Conservation (phyloP, 2,888 invertebrate species). For the Agonopterix subpropinquella region DNA sequence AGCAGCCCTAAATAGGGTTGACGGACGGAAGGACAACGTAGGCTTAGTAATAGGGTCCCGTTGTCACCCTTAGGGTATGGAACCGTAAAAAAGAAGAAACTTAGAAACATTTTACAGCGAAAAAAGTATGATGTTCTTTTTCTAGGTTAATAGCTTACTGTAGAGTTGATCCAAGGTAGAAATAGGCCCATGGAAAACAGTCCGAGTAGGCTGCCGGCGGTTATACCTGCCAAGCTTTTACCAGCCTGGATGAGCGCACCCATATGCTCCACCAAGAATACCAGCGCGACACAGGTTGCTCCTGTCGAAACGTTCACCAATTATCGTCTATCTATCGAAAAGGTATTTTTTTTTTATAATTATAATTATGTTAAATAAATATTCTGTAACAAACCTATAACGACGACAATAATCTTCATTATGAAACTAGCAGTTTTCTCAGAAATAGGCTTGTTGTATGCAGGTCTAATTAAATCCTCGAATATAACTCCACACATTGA, state of each 20-base stretch:
- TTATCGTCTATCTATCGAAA: not conserved
- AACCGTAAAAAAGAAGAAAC: no score
- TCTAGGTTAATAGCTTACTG: slow-evolving; percentile 51
- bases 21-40: no score
- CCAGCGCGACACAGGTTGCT: slow-evolving; percentile 78
- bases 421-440: slow-evolving; percentile 80
- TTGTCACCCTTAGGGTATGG: no score
- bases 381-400: slow-evolving; percentile 62
- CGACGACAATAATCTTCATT: slow-evolving; percentile 81
- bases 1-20: no score
- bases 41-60: no score
- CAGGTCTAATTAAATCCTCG: slow-evolving; percentile 82
- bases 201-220: slow-evolving; percentile 82
- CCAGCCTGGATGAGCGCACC: slow-evolving; percentile 82
- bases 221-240: slow-evolving; percentile 82
- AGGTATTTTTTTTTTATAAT: no score
- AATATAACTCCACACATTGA: slow-evolving; percentile 86
- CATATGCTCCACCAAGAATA: slow-evolving; percentile 83
- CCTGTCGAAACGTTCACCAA: slow-evolving; percentile 40
- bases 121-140: no score
- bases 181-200: slow-evolving; percentile 83
- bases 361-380: slow-evolving; percentile 5
- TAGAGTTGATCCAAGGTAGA: slow-evolving; percentile 80
- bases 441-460: slow-evolving; percentile 77
- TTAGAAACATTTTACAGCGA: no score